A percentile compares a stretch with the other conserved stretches of the same genome.
These are phyloP conservation scores for Lomographa bimaculata DNA, from an alignment of 2,888 invertebrate species.

Conservation along the genomic window DNA sequence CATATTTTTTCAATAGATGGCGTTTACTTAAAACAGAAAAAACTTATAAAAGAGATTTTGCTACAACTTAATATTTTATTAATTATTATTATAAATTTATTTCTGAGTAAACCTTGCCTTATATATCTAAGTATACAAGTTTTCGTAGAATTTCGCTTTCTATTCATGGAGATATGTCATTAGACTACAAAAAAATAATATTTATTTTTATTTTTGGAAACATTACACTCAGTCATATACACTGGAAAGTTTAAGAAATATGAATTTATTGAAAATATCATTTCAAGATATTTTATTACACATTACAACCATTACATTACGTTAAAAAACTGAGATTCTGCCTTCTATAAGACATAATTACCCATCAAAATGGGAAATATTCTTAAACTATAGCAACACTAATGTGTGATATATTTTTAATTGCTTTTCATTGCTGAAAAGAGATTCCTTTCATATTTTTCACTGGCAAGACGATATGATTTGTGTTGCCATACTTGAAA, in stretches of 20 bases:
- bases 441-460: neutral
- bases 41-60: too few relatives aligned
- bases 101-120: too few relatives aligned
- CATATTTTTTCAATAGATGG: too few relatives aligned
- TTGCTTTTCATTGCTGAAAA: neutral
- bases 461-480: slow-evolving; percentile 14
- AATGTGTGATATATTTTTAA: neutral
- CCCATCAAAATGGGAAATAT: neutral
- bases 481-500: slow-evolving; percentile 12
- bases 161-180: slow-evolving; percentile 4
- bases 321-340: slow-evolving; percentile 15
- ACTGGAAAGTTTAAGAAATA: slow-evolving; percentile 6
- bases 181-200: neutral
- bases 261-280: slow-evolving; percentile 1
- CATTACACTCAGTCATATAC: slow-evolving; percentile 2
- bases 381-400: slow-evolving; percentile 11
- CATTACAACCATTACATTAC: neutral
- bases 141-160: too few relatives aligned
- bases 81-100: too few relatives aligned
- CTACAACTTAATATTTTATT: too few relatives aligned
- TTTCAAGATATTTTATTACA: slow-evolving; percentile 3
- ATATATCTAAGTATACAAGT: too few relatives aligned
- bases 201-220: too few relatives aligned
- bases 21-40: too few relatives aligned
- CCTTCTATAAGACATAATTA: slow-evolving; percentile 1